Conservation (phyloP, 2,888 invertebrate species). For the Papilio protenor region DNA sequence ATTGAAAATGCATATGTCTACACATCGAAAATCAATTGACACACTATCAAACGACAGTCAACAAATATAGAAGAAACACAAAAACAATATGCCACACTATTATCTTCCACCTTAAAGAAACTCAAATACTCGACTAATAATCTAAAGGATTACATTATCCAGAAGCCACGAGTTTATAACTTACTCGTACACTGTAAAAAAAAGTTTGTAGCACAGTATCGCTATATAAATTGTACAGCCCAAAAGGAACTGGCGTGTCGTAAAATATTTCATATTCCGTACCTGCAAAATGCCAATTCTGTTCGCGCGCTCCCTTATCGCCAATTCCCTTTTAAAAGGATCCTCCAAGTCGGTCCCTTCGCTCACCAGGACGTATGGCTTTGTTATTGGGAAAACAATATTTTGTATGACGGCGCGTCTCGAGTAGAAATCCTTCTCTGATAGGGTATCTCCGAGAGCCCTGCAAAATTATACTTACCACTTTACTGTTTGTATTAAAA, state of each 20-base stretch:
- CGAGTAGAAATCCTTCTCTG: constrained; percentile 84
- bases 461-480: constrained; percentile 51
- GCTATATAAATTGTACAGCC: neutral
- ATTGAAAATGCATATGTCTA: neutral
- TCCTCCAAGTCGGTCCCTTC: constrained; percentile 83
- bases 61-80: neutral
- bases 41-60: neutral
- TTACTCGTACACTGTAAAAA: neutral
- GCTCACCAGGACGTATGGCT: constrained; percentile 85
- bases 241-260: constrained; percentile 14
- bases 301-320: constrained; percentile 89
- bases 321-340: constrained; percentile 87
- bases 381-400: constrained; percentile 85
- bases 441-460: constrained; percentile 86
- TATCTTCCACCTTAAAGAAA: neutral
- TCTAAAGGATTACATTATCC: neutral
- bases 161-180: neutral
- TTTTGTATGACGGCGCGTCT: constrained; percentile 84
- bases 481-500: neutral
- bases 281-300: constrained; percentile 89
- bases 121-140: neutral
- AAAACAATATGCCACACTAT: neutral
- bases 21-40: neutral
- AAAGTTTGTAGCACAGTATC: constrained; percentile 9
- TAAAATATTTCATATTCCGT: constrained; percentile 41